Evolutionary conservation across 2,888 invertebrate genomes (phyloP).

Genomic region (Quadriops clusia): DNA sequence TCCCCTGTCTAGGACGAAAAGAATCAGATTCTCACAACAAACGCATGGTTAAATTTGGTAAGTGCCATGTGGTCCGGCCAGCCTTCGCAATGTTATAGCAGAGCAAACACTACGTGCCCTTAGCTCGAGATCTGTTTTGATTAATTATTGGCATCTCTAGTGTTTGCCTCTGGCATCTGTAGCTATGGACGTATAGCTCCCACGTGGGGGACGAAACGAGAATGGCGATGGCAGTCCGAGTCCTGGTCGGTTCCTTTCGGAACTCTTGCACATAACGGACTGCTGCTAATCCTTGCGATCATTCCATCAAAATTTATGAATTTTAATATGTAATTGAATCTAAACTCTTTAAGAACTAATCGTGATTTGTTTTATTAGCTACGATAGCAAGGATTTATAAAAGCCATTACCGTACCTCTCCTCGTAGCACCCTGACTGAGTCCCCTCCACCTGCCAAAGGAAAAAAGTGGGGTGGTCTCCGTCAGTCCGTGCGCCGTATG

Average conservation of each 20-base stretch:
- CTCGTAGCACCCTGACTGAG: conserved; percentile 18
- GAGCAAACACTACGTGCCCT: conserved; percentile 27
- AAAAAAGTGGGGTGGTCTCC: no score
- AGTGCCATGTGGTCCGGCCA: conserved; percentile 49
- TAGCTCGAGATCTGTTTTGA: conserved; percentile 7
- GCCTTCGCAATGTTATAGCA: conserved; percentile 34
- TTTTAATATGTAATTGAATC: no score
- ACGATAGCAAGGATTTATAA: no score
- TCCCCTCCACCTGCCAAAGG: conserved; percentile 14
- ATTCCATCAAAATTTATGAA: no score
- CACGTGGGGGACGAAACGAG: no score
- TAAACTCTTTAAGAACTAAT: no score
- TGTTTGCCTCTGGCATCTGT: conserved; percentile 35
- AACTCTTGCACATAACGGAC: no score
- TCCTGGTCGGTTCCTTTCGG: no score
- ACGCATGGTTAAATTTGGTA: conserved; percentile 97
- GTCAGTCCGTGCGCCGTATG: conserved; percentile 27
- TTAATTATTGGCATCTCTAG: conserved; percentile 21
- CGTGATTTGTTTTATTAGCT: no score
- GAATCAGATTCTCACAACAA: conserved; percentile 96
- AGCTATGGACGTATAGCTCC: conserved; percentile 34
- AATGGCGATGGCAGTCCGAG: no score
- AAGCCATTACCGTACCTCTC: no score
- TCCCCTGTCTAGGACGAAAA: conserved; percentile 85
- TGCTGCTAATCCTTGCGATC: no score